Conservation (phyloP, 2,113 vertebrate species). For the Ceyx margarethae region DNA sequence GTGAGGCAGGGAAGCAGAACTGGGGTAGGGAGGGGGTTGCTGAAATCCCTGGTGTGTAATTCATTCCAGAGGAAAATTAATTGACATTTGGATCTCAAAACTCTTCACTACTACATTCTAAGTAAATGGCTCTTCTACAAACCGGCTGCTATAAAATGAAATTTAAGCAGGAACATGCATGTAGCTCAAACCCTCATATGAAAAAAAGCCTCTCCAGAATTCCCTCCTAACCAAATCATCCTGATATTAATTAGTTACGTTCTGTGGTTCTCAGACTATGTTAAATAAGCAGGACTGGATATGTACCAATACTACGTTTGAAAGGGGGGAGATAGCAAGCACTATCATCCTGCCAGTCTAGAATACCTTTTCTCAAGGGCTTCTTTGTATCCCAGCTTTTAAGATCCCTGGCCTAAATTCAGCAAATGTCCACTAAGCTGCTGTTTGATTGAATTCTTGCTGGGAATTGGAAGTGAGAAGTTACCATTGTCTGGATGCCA, state of each 20-base stretch:
- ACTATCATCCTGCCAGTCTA: background rate
- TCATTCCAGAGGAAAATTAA: conserved; percentile 45
- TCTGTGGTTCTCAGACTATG: background rate
- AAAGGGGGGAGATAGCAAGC: background rate
- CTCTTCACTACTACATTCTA: background rate
- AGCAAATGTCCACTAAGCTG: conserved; percentile 36
- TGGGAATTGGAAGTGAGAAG: conserved; percentile 36
- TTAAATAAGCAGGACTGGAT: background rate
- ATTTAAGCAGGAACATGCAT: background rate
- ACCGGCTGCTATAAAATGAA: background rate
- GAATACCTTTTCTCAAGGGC: conserved; percentile 30
- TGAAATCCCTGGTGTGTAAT: conserved; percentile 6
- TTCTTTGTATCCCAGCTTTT: conserved; percentile 53
- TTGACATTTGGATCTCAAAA: conserved; percentile 37
- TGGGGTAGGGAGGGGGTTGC: background rate
- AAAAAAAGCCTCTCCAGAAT: background rate
- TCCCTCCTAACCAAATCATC: background rate
- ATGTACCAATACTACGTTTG: background rate
- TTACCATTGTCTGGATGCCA: conserved; percentile 45
- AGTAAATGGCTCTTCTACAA: background rate
- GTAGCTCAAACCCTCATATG: background rate
- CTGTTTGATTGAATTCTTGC: conserved; percentile 42
- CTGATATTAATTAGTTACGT: background rate
- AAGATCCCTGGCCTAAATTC: conserved; percentile 50
- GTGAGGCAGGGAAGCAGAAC: background rate